A percentile compares a stretch with the other conserved stretches of the same genome.
Conservation (phyloP, 2,113 vertebrate species). For the Mohoua ochrocephala region DNA sequence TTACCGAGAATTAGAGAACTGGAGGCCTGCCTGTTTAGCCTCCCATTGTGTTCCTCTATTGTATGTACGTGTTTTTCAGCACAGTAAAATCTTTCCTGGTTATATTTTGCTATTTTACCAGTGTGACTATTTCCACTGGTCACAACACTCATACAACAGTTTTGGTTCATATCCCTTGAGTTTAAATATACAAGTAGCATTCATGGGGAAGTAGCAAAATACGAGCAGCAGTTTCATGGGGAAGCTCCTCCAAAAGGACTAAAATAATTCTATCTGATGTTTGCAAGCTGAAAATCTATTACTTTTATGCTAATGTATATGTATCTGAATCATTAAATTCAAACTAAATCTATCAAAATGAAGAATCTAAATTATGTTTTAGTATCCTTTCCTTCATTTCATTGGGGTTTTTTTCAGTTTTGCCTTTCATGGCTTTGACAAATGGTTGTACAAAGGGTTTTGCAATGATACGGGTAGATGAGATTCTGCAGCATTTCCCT, state of each 20-base stretch:
- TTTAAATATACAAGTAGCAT: background rate
- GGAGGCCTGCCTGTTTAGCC: background rate
- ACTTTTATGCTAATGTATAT: background rate
- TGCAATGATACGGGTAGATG: background rate
- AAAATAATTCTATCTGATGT: background rate
- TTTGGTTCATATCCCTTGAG: background rate
- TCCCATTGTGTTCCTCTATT: background rate
- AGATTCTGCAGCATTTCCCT: background rate
- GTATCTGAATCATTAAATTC: background rate
- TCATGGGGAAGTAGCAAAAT: background rate
- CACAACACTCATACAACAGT: background rate
- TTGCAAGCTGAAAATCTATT: background rate
- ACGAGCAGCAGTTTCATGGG: background rate
- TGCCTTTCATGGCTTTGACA: background rate
- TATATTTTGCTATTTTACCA: background rate
- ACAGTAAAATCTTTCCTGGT: background rate
- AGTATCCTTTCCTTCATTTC: background rate
- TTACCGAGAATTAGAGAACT: background rate
- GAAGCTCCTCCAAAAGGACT: background rate
- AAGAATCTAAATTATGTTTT: background rate
- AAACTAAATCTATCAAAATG: background rate
- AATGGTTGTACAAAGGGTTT: background rate
- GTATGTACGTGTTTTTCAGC: background rate
- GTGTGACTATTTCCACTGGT: background rate
- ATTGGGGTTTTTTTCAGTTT: fast-evolving